These are phyloP conservation scores for Ormia ochracea DNA, from an alignment of 2,888 invertebrate species.

Conservation along the genomic window DNA sequence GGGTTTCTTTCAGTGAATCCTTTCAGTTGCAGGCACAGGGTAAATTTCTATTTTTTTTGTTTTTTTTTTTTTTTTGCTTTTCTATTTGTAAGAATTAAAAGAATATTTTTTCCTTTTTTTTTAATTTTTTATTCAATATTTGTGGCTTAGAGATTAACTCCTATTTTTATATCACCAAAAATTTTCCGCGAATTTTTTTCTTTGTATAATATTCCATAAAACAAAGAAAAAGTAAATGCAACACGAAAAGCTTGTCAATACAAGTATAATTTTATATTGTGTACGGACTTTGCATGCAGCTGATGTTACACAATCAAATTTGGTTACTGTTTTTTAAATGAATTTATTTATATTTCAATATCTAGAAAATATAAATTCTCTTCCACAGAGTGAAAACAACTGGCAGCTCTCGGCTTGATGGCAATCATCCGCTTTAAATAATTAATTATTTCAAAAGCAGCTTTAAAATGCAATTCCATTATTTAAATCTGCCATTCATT, in stretches of 20 bases:
- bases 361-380: background rate
- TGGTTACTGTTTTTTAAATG: background rate
- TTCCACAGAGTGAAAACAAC: background rate
- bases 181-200: background rate
- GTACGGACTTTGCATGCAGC: slow-evolving; percentile 13
- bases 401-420: background rate
- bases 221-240: background rate
- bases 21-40: too few species aligned
- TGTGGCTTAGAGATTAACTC: too few species aligned
- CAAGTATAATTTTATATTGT: slow-evolving; percentile 16
- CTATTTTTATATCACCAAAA: too few species aligned
- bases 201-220: background rate
- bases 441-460: background rate
- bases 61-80: too few species aligned
- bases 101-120: too few species aligned
- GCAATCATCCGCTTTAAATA: background rate
- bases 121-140: too few species aligned
- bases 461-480: background rate
- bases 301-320: slow-evolving; percentile 51
- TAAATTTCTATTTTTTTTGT: too few species aligned
- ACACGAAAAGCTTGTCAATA: background rate
- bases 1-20: too few species aligned
- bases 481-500: background rate
- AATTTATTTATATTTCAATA: background rate
- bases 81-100: too few species aligned